Percentiles rank a stretch among this genome's conserved stretches.
Evolutionary conservation across 1,140 invertebrate genomes (phyloP).

Genomic region (Zeugodacus cucurbitae): DNA sequence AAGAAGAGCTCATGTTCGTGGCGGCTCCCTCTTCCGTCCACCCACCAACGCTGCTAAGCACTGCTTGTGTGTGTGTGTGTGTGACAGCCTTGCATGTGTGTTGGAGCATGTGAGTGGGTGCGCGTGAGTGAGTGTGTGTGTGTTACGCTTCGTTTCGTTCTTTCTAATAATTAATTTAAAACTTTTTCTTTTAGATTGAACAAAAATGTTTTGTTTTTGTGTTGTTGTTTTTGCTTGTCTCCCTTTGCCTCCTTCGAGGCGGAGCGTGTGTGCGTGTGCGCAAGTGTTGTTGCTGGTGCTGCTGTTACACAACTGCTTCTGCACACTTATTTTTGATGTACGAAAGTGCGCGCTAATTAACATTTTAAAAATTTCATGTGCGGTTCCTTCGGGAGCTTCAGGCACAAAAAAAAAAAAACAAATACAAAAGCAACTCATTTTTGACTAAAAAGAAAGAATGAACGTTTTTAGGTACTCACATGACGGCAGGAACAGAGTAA

Average conservation of each 20-base stretch:
- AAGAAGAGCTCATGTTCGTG: neutral
- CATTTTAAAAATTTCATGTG: constrained; percentile 45
- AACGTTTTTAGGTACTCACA: neutral
- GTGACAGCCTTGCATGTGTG: constrained; percentile 19
- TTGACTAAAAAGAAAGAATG: neutral
- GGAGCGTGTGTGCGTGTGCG: neutral
- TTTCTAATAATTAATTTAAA: constrained; percentile 66
- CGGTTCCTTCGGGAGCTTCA: constrained; percentile 43
- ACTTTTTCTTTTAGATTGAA: constrained; percentile 52
- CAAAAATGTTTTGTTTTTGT: constrained; percentile 28
- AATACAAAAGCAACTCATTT: neutral
- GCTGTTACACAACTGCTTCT: neutral
- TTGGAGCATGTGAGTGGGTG: neutral
- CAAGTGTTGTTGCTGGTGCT: neutral
- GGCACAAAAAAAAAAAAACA: constrained; percentile 34
- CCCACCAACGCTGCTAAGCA: neutral
- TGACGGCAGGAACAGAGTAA: neutral
- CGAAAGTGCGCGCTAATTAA: constrained; percentile 46
- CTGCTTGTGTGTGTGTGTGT: constrained; percentile 6
- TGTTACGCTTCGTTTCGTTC: constrained; percentile 52
- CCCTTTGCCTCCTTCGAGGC: neutral
- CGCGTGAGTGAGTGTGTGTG: constrained; percentile 44
- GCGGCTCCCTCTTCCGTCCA: neutral
- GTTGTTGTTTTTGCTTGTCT: neutral
- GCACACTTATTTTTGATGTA: constrained; percentile 42